A percentile compares a stretch with the other conserved stretches of the same genome.
phyloP scores from a whole-genome alignment of 1,140 invertebrate genomes.

The Pygmarrhopalites habei region DNA sequence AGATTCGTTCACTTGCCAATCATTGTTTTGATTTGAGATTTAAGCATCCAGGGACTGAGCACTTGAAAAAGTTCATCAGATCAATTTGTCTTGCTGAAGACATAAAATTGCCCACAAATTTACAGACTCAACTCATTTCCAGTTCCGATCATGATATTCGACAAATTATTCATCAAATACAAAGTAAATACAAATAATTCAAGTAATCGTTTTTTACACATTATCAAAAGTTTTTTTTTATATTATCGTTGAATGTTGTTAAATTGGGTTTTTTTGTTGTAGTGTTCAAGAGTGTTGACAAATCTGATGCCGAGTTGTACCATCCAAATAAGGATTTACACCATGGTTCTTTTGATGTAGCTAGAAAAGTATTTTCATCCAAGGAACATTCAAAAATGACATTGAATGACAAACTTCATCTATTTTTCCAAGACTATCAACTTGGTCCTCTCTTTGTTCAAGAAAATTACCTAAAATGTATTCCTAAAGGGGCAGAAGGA shows the following conservation, averaged over 20 bases:
- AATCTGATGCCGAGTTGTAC: too few relatives aligned
- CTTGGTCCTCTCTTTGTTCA: constrained; percentile 92
- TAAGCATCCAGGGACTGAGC: constrained; percentile 70
- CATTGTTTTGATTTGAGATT: constrained; percentile 92
- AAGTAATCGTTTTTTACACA: too few relatives aligned
- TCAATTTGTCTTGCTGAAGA: constrained; percentile 87
- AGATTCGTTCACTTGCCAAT: constrained; percentile 87
- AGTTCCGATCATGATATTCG: constrained; percentile 88
- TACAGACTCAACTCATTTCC: constrained; percentile 73
- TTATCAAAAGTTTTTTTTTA: too few relatives aligned
- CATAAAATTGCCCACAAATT: constrained; percentile 68
- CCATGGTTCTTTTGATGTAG: constrained; percentile 83
- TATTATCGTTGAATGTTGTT: too few relatives aligned
- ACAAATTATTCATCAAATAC: constrained; percentile 82
- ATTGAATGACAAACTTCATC: constrained; percentile 74
- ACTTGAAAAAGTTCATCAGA: constrained; percentile 88
- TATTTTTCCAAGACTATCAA: constrained; percentile 97
- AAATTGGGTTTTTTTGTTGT: too few relatives aligned
- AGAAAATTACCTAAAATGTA: constrained; percentile 85
- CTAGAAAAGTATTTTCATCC: constrained; percentile 77
- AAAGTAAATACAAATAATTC: too few relatives aligned
- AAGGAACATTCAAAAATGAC: constrained; percentile 75
- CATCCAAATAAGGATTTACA: constrained; percentile 63
- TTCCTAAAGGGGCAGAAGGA: constrained; percentile 49
- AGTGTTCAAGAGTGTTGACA: too few relatives aligned